Evolutionary conservation across 2,113 vertebrate genomes (phyloP), one percentile per base, ranked within the genome.

Genomic region (Greenwoodochromis staneri): DNA sequence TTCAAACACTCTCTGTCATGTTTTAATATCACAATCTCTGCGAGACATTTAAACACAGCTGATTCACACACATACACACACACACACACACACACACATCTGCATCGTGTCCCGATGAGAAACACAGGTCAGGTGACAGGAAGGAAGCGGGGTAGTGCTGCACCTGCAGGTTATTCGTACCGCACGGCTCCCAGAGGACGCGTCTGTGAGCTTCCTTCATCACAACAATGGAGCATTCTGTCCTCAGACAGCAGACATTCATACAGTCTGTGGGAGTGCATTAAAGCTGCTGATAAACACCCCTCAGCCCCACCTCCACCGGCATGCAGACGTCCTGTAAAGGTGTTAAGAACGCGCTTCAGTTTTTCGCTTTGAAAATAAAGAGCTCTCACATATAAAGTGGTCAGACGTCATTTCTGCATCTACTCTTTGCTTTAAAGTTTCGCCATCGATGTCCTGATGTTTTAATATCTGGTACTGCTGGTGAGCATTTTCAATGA

Each of bases 151-250:
- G 89, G 92, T 90, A 87, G 83, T 9, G 19, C 40, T 86, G 89
- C 91, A 94, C 89, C 94, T 93, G 91, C 85, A 40, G 89, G 86
- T 69, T 73, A 76, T 19, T 76, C 83, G 73, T 45, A n/a, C 89
- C 59, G 1, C 38, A 24, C 71, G n/a, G 45, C 81, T 92, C 89
- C 83, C 82, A 6, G 59, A 87, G 86, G 91, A 87, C 61, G 4
- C 3, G 36, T 93, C 84, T 3, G 55, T 78, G 82, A 47, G 82
- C 83, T 89, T 92, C 91, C 92, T 93, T 59, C 51, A 88, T 80
- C 69, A 21, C 88, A 89, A 94, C 94, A 94, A 94, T 93, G 24
- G 82, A 81, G 73, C 14, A 91, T 92, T 93, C 87, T 92, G 16
- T 71, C 76, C 47, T 66, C 53, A 12, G 34, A 92, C 86, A 92